A percentile compares a stretch with the other conserved stretches of the same genome.
Evolutionary conservation across 2,797 vertebrate species (phyloP).

Genomic region (Eutrigla gurnardus): DNA sequence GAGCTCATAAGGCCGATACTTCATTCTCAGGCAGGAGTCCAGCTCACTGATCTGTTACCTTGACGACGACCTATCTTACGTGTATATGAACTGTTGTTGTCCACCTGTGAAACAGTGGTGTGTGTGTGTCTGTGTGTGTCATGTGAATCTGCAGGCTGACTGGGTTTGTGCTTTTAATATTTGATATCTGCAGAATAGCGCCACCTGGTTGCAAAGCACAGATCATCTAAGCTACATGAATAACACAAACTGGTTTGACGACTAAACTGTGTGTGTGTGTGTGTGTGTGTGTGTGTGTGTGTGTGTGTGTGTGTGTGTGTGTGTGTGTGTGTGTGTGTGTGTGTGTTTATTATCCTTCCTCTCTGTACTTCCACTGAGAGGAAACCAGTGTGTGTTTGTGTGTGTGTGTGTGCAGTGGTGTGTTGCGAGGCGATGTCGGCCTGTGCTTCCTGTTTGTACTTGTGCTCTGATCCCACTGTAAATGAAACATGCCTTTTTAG

Average conservation of each 20-base stretch:
- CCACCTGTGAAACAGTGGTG: not conserved
- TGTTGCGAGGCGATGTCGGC: slow-evolving; percentile 6
- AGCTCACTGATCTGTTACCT: too few relatives aligned
- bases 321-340: too few relatives aligned
- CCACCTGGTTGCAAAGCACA: slow-evolving; percentile 43
- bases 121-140: not conserved
- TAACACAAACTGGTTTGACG: not conserved
- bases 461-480: slow-evolving; percentile 68
- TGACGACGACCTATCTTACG: not conserved
- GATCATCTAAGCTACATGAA: not conserved
- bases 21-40: too few relatives aligned
- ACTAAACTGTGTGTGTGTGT: too few relatives aligned
- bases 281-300: too few relatives aligned
- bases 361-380: slow-evolving; percentile 41
- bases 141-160: not conserved
- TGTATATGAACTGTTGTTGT: not conserved
- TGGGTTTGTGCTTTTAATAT: not conserved
- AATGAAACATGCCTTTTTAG: slow-evolving; percentile 74
- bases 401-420: not conserved
- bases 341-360: slow-evolving; percentile 21
- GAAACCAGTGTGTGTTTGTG: too few relatives aligned
- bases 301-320: too few relatives aligned
- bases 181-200: slow-evolving; percentile 38
- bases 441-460: slow-evolving; percentile 24
- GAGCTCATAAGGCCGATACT: too few relatives aligned